A percentile compares a stretch with the other conserved stretches of the same genome.
Conservation (phyloP, 1,140 invertebrate species). For the Trichonephila clavipes region DNA sequence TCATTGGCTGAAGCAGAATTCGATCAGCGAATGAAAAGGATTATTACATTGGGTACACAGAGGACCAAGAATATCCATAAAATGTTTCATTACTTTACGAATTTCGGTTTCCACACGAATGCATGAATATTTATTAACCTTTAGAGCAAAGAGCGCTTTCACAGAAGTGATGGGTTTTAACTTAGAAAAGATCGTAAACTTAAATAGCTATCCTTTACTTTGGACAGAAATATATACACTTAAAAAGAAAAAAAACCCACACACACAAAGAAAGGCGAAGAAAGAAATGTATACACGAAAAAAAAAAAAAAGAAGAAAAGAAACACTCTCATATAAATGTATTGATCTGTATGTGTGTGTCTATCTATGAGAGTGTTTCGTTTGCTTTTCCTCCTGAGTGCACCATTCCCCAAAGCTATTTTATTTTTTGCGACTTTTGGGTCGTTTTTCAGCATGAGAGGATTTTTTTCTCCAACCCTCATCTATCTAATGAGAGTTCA, state of each 20-base stretch:
- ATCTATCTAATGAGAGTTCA: slow-evolving; percentile 62
- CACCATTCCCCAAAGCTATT: neutral
- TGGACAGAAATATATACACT: slow-evolving; percentile 44
- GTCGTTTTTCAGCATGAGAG: slow-evolving; percentile 7
- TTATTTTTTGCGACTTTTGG: slow-evolving; percentile 51
- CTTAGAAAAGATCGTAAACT: slow-evolving; percentile 76
- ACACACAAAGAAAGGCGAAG: slow-evolving; percentile 1
- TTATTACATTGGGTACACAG: slow-evolving; percentile 72
- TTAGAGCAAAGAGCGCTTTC: slow-evolving; percentile 73
- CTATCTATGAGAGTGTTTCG: slow-evolving; percentile 33
- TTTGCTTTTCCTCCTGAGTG: neutral
- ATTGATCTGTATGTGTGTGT: slow-evolving; percentile 30
- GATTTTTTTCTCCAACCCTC: slow-evolving; percentile 28
- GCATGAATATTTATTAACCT: slow-evolving; percentile 76
- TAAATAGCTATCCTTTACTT: slow-evolving; percentile 73
- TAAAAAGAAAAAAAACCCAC: slow-evolving; percentile 3
- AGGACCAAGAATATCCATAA: slow-evolving; percentile 76
- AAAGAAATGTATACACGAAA: neutral
- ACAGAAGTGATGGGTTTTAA: slow-evolving; percentile 71
- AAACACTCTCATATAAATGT: slow-evolving; percentile 28
- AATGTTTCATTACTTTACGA: slow-evolving; percentile 76
- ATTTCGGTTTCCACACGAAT: slow-evolving; percentile 74
- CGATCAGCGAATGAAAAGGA: slow-evolving; percentile 76
- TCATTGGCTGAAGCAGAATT: slow-evolving; percentile 71
- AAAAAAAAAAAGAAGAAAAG: too few species aligned